Percentiles rank a stretch among this genome's conserved stretches.
These are phyloP conservation scores for Propithecus perrieri DNA, from an alignment of 2,797 vertebrate species.

Conservation along the genomic window DNA sequence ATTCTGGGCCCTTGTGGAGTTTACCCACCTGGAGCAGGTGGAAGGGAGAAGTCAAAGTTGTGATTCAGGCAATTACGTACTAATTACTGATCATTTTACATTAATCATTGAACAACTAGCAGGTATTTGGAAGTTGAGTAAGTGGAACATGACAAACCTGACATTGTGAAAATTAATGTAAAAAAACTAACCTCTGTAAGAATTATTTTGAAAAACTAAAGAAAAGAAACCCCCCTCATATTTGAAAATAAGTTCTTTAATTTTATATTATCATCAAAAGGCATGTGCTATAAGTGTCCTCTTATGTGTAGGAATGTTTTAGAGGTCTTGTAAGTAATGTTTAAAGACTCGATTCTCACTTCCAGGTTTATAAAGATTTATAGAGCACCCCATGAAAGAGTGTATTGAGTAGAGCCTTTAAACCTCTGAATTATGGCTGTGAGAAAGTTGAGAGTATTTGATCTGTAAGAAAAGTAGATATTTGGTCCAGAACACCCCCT, in stretches of 20 bases:
- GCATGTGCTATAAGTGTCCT: neutral
- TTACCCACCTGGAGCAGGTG: neutral
- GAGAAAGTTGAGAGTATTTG: neutral
- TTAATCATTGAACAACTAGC: neutral
- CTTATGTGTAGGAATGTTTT: neutral
- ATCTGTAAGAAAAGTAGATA: neutral
- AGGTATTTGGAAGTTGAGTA: conserved; percentile 28
- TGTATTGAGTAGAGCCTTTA: neutral
- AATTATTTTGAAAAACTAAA: conserved; percentile 35
- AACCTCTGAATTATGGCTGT: neutral
- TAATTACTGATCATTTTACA: conserved; percentile 29
- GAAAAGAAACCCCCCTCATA: neutral
- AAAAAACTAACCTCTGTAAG: conserved; percentile 39
- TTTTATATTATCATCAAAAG: conserved; percentile 31
- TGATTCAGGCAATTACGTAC: conserved; percentile 37
- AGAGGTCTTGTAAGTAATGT: neutral
- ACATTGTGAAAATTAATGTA: conserved; percentile 41
- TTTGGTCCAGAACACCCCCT: neutral
- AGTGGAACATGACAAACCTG: neutral
- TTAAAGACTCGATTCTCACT: conserved; percentile 30
- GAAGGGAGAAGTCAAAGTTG: neutral
- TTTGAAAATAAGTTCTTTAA: conserved; percentile 40
- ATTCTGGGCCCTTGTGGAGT: neutral
- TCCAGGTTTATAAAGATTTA: conserved; percentile 18
- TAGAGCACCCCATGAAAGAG: neutral